phyloP scores from a whole-genome alignment of 2,113 vertebrate genomes.

The Cryptotis parvus region DNA sequence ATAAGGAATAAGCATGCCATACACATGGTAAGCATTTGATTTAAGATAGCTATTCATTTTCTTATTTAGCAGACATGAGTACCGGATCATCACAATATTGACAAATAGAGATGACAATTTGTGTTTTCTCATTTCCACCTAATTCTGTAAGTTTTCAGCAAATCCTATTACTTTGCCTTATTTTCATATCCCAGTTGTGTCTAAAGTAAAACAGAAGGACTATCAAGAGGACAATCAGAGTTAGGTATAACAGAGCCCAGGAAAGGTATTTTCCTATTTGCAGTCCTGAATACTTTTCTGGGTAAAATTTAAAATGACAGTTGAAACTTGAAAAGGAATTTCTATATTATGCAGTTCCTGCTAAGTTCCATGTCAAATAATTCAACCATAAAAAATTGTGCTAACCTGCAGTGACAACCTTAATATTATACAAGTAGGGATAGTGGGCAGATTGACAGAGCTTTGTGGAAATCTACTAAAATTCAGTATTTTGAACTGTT shows the following conservation, averaged over 20 bases:
- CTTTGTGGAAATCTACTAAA: slow-evolving; percentile 1
- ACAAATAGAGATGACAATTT: neutral
- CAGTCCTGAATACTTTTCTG: neutral
- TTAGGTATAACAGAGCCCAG: neutral
- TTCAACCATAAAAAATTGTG: neutral
- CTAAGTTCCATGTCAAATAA: slow-evolving; percentile 15
- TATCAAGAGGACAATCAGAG: neutral
- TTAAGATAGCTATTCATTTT: neutral
- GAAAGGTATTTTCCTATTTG: neutral
- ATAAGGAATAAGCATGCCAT: neutral
- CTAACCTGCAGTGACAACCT: neutral
- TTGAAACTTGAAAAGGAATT: neutral
- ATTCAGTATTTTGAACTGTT: neutral
- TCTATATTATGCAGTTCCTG: neutral
- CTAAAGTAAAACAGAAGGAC: neutral
- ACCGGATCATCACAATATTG: neutral
- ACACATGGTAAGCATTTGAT: neutral
- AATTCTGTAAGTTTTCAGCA: neutral
- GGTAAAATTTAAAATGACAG: slow-evolving; percentile 28
- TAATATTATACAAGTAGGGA: neutral
- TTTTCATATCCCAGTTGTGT: neutral
- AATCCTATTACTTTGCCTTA: neutral
- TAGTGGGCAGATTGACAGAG: neutral
- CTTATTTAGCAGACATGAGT: neutral
- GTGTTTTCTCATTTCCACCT: neutral